Conservation (phyloP, 2,797 vertebrate genomes). For the Acipenser transmontanus region DNA sequence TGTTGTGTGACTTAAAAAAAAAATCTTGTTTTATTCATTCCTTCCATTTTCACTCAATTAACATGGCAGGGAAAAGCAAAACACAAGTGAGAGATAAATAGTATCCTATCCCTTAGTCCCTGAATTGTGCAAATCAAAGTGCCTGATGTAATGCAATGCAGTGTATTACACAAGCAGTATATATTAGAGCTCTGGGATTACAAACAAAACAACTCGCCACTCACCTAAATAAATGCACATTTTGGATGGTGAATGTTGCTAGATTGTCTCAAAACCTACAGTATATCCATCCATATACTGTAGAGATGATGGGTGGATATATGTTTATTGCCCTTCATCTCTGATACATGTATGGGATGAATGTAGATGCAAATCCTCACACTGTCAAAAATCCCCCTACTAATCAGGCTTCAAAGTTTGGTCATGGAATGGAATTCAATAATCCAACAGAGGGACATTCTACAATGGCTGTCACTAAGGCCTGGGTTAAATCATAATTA, state of each 20-base stretch:
- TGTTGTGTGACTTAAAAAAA: too few relatives aligned
- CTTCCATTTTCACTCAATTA: conserved; percentile 66
- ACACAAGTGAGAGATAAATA: conserved; percentile 54
- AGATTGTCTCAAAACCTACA: conserved; percentile 53
- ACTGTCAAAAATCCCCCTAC: too few relatives aligned
- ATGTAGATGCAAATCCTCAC: too few relatives aligned
- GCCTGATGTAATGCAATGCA: conserved; percentile 76
- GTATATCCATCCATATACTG: too few relatives aligned
- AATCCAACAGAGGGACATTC: too few relatives aligned
- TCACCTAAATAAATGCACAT: conserved; percentile 33
- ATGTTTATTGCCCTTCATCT: too few relatives aligned
- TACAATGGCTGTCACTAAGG: too few relatives aligned
- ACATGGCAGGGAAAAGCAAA: conserved; percentile 66
- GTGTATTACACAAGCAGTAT: conserved; percentile 41
- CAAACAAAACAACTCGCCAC: conserved; percentile 37
- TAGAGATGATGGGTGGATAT: too few relatives aligned
- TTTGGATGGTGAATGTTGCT: conserved; percentile 47
- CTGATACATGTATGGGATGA: too few relatives aligned
- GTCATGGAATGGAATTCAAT: too few relatives aligned
- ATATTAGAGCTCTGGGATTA: conserved; percentile 17
- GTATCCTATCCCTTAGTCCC: conserved; percentile 59
- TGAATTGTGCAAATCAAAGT: conserved; percentile 83
- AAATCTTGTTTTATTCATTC: conserved; percentile 11
- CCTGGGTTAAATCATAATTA: too few relatives aligned
- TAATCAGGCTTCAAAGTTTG: too few relatives aligned